Conservation (phyloP, 2,888 invertebrate genomes). For the Macaria liturata region DNA sequence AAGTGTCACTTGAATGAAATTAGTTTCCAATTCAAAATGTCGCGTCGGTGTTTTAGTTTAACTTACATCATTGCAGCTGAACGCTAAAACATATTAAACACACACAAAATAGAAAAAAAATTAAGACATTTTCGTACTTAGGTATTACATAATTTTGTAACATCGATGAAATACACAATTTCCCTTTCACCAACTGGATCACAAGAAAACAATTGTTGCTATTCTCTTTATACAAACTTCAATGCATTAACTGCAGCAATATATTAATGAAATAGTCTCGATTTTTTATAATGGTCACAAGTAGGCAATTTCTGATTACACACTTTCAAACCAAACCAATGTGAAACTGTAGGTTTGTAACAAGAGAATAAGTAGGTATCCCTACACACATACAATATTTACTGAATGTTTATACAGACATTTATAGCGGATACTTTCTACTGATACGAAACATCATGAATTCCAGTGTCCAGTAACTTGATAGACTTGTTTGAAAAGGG, state of each 20-base stretch:
- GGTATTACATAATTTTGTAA: constrained; percentile 24
- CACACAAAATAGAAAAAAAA: neutral
- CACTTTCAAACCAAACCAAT: too few relatives aligned
- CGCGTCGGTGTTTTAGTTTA: constrained; percentile 27
- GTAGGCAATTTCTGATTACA: too few relatives aligned
- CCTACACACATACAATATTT: constrained; percentile 28
- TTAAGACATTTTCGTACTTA: neutral
- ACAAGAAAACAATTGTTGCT: constrained; percentile 32
- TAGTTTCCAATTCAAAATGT: constrained; percentile 19
- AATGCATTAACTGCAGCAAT: neutral
- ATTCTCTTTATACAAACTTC: constrained; percentile 46
- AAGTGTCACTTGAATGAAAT: constrained; percentile 39
- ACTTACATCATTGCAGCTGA: constrained; percentile 39
- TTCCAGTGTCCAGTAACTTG: too few relatives aligned
- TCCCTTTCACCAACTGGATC: constrained; percentile 43
- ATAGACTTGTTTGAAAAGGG: too few relatives aligned
- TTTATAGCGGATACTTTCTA: too few relatives aligned
- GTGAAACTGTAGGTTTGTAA: constrained; percentile 27
- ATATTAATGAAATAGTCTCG: neutral
- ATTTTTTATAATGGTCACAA: too few relatives aligned
- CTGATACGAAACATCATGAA: too few relatives aligned
- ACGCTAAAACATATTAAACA: neutral
- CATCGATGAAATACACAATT: constrained; percentile 34
- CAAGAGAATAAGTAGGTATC: constrained; percentile 31
- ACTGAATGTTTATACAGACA: constrained; percentile 2